These are phyloP conservation scores for Eristalinus aeneus DNA, from an alignment of 2,888 invertebrate genomes.

Conservation along the genomic window DNA sequence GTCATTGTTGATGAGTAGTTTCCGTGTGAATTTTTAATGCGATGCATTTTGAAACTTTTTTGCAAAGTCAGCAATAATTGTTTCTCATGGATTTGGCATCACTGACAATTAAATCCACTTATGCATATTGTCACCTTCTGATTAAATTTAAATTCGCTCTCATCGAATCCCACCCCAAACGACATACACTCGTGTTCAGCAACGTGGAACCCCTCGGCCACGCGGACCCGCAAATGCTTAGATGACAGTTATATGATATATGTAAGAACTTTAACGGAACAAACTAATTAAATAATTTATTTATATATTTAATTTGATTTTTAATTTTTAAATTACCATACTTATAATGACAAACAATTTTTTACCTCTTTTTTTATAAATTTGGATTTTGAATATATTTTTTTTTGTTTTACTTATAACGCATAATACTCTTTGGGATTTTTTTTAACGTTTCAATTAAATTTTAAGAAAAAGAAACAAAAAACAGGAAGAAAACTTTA, in stretches of 20 bases:
- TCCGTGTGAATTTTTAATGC: too few species aligned
- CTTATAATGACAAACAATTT: constrained; percentile 26
- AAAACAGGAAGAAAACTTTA: not conserved
- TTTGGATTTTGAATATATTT: constrained; percentile 7
- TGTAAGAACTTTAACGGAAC: constrained; percentile 39
- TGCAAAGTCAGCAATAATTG: too few species aligned
- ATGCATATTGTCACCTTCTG: too few species aligned
- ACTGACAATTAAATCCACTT: too few species aligned
- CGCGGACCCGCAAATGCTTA: constrained; percentile 52
- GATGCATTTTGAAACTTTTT: too few species aligned
- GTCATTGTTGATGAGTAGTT: too few species aligned
- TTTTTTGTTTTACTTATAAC: constrained; percentile 3
- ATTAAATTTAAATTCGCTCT: too few species aligned
- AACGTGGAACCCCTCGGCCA: constrained; percentile 9
- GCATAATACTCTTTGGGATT: constrained; percentile 53
- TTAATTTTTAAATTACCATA: constrained; percentile 2
- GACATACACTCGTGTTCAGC: not conserved
- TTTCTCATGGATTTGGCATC: too few species aligned
- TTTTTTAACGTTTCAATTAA: constrained; percentile 9
- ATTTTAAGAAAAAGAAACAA: not conserved
- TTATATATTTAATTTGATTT: constrained; percentile 50
- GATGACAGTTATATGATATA: constrained; percentile 44
- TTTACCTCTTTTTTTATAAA: constrained; percentile 9
- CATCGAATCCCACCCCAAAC: not conserved
- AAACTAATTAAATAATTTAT: constrained; percentile 64